phyloP scores from a whole-genome alignment of 2,888 invertebrate species.

The Drosophila diplacantha region DNA sequence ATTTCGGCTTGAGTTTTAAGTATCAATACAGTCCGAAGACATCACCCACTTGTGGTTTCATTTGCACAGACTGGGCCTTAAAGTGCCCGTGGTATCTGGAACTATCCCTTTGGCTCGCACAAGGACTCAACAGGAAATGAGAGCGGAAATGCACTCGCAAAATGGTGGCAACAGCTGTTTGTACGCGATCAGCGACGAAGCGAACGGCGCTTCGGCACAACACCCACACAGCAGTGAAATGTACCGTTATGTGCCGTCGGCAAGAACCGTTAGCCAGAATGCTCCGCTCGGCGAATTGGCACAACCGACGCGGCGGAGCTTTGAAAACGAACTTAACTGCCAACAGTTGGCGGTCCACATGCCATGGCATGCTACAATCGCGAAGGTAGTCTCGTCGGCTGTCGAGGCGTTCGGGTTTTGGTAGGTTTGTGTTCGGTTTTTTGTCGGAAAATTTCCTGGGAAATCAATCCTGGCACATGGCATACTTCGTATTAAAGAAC shows the following conservation, averaged over 20 bases:
- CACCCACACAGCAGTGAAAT: conserved; percentile 33
- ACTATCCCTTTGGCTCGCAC: conserved; percentile 36
- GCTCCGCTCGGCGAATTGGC: conserved; percentile 34
- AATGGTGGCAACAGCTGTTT: conserved; percentile 43
- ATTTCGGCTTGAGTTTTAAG: conserved; percentile 10
- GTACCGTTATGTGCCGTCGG: conserved; percentile 64
- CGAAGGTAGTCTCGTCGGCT: conserved; percentile 2
- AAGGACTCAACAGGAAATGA: conserved; percentile 55
- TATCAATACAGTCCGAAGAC: conserved; percentile 10
- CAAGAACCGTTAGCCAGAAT: conserved; percentile 27
- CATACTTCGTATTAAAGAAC: too few species aligned
- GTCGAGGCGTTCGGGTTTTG: neutral
- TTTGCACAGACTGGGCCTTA: neutral
- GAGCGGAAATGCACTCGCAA: conserved; percentile 24
- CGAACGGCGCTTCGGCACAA: conserved; percentile 42
- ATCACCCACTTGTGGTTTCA: neutral
- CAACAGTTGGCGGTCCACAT: conserved; percentile 38
- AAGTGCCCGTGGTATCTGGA: neutral
- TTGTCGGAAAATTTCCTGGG: neutral
- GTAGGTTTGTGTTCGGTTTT: neutral
- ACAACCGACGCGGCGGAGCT: conserved; percentile 67
- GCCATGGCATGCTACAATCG: neutral
- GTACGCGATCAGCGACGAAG: conserved; percentile 47
- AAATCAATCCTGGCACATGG: neutral
- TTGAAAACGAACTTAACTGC: conserved; percentile 64